These are phyloP conservation scores for Oncorhynchus clarkii DNA, from an alignment of 2,113 vertebrate species.

Conservation along the genomic window DNA sequence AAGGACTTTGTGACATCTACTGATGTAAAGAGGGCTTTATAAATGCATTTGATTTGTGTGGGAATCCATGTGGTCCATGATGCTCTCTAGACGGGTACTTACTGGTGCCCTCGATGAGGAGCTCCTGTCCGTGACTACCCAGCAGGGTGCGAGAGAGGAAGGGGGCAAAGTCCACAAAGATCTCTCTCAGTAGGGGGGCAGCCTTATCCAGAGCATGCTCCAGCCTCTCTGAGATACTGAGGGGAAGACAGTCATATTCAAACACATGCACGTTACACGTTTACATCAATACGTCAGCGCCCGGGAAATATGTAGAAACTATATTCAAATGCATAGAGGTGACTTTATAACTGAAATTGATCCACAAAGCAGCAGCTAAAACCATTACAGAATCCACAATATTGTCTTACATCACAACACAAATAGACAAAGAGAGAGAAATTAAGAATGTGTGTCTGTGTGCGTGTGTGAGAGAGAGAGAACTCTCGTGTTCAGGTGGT, in stretches of 20 bases:
- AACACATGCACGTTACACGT: neutral
- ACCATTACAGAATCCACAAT: too few relatives aligned
- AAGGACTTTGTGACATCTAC: too few relatives aligned
- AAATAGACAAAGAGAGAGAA: too few relatives aligned
- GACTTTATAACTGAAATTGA: neutral
- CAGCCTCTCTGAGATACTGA: conserved; percentile 93
- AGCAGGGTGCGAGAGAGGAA: conserved; percentile 96
- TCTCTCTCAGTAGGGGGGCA: conserved; percentile 92
- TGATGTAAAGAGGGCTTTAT: too few relatives aligned
- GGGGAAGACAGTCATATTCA: neutral
- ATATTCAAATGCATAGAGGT: neutral
- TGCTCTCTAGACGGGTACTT: conserved; percentile 63
- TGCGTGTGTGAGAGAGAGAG: neutral
- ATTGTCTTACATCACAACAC: too few relatives aligned
- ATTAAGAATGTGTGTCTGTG: too few relatives aligned
- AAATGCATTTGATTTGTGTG: neutral
- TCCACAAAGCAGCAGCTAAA: neutral
- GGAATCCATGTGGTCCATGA: neutral
- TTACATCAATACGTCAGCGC: too few relatives aligned
- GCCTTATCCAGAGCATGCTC: conserved; percentile 96
- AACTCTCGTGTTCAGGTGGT: neutral
- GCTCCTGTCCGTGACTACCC: conserved; percentile 96
- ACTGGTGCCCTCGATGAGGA: conserved; percentile 98
- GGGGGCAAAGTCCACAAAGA: conserved; percentile 98
- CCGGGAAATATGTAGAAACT: neutral